These are phyloP conservation scores for Pteruthius melanotis DNA, from an alignment of 2,113 vertebrate genomes.

Conservation along the genomic window DNA sequence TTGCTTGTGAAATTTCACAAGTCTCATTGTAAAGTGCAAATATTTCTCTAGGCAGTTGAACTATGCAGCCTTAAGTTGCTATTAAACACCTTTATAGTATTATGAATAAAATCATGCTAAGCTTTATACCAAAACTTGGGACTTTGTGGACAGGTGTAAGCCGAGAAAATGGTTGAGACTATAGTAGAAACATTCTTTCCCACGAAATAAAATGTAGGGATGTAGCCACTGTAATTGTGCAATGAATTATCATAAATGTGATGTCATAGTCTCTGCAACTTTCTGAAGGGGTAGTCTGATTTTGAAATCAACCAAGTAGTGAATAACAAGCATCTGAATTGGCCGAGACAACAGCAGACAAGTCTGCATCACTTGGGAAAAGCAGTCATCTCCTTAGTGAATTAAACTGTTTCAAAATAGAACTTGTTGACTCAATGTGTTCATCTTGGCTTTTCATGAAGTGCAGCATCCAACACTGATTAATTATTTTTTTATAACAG, in stretches of 20 bases:
- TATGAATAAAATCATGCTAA: not conserved
- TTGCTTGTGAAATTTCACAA: not conserved
- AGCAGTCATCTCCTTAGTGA: constrained; percentile 28
- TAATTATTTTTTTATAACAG: not conserved
- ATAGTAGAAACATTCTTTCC: not conserved
- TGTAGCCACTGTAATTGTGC: constrained; percentile 32
- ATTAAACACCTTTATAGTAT: not conserved
- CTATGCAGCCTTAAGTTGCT: not conserved
- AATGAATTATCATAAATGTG: constrained; percentile 43
- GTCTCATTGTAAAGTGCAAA: not conserved
- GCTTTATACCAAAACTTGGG: not conserved
- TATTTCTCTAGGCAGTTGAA: not conserved
- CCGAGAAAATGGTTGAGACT: not conserved
- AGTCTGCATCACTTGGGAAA: not conserved
- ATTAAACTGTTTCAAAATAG: constrained; percentile 46
- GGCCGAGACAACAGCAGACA: constrained; percentile 24
- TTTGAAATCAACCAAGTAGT: constrained; percentile 27
- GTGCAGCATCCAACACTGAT: not conserved
- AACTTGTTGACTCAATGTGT: constrained; percentile 22
- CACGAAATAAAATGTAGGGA: constrained; percentile 22
- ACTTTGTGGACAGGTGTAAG: not conserved
- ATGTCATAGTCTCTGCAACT: constrained; percentile 48
- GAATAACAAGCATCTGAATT: constrained; percentile 55
- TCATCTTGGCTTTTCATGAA: constrained; percentile 23
- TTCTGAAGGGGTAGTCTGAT: constrained; percentile 47